These are phyloP conservation scores for Dolichomitus sp. DNA, from an alignment of 2,888 invertebrate species.

Conservation along the genomic window DNA sequence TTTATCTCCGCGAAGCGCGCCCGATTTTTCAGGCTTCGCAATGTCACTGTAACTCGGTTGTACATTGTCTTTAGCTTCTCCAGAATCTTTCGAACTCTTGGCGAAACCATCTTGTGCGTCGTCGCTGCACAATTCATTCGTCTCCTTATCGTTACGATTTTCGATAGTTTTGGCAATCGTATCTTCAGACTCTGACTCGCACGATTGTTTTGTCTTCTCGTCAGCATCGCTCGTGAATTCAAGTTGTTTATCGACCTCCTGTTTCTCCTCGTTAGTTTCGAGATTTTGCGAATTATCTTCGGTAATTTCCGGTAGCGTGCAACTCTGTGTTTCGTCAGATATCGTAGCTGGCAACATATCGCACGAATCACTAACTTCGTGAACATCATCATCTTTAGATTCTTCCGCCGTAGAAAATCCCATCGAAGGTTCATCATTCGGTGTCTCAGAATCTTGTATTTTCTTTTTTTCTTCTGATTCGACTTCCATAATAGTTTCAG, in stretches of 20 bases:
- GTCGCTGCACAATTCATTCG: conserved; percentile 54
- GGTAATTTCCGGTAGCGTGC: conserved; percentile 27
- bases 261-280: conserved; percentile 54
- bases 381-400: conserved; percentile 2
- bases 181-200: conserved; percentile 56
- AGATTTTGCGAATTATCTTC: conserved; percentile 41
- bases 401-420: conserved; percentile 26
- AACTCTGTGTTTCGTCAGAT: conserved; percentile 44
- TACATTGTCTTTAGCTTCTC: conserved; percentile 14
- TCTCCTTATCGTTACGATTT: conserved; percentile 39
- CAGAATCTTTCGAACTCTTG: conserved; percentile 50
- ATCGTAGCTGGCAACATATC: conserved; percentile 41
- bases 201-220: conserved; percentile 62
- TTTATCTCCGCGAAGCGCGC: conserved; percentile 36
- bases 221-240: conserved; percentile 54
- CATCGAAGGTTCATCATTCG: conserved; percentile 33
- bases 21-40: background rate
- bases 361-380: conserved; percentile 28
- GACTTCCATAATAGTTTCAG: conserved; percentile 1
- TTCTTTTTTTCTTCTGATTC: conserved; percentile 1
- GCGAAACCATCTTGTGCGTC: conserved; percentile 65
- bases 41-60: conserved; percentile 22
- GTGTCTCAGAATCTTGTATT: background rate
- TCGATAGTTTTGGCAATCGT: conserved; percentile 31
- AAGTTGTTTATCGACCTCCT: conserved; percentile 30